Percentiles rank a stretch among this genome's conserved stretches.
These are phyloP conservation scores for Solenodon paradoxus DNA, from an alignment of 2,113 vertebrate species.

Conservation along the genomic window DNA sequence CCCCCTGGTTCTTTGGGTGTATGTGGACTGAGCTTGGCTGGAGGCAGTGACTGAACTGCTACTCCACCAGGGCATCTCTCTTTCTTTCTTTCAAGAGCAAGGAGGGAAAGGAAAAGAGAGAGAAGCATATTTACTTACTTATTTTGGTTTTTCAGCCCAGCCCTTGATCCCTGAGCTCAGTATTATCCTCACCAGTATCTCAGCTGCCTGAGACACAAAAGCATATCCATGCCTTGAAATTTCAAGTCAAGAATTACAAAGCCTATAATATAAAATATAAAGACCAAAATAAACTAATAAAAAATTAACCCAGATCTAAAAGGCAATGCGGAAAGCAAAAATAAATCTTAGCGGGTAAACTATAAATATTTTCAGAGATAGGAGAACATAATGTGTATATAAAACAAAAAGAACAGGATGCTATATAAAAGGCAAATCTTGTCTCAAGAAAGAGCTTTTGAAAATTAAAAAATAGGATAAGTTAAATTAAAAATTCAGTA, in stretches of 20 bases:
- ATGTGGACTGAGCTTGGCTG: too few relatives aligned
- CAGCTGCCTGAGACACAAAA: too few relatives aligned
- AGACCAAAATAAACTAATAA: constrained; percentile 9
- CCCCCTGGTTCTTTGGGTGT: too few relatives aligned
- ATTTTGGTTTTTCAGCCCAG: too few relatives aligned
- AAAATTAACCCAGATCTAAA: background rate
- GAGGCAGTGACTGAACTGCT: too few relatives aligned
- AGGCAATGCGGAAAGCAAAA: background rate
- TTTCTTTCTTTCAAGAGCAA: too few relatives aligned
- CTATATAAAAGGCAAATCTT: background rate
- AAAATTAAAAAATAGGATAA: background rate
- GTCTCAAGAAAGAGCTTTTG: background rate
- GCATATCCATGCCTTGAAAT: background rate
- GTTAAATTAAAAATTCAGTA: constrained; percentile 9
- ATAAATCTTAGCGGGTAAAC: background rate
- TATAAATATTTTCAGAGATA: background rate
- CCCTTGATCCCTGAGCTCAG: too few relatives aligned
- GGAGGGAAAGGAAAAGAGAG: too few relatives aligned
- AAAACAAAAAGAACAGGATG: background rate
- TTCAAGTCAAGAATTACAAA: background rate
- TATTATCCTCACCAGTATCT: too few relatives aligned
- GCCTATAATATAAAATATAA: background rate
- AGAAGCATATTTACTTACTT: too few relatives aligned
- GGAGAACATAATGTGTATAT: background rate
- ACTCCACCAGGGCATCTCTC: too few relatives aligned